These are phyloP conservation scores for Colletes collaris DNA, from an alignment of 2,888 invertebrate genomes.

Conservation along the genomic window DNA sequence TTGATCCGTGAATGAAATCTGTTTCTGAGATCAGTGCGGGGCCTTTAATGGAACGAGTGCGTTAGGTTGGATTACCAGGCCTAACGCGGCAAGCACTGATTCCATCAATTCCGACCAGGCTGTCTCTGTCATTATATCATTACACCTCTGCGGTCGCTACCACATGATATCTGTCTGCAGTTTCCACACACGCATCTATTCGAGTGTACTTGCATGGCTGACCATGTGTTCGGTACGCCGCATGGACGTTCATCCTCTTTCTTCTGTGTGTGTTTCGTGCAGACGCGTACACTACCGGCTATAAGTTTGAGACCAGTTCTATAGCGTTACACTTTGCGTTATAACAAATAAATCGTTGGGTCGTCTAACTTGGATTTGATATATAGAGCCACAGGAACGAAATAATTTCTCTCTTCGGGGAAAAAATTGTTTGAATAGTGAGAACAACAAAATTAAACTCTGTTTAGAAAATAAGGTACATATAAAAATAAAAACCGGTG, in stretches of 20 bases:
- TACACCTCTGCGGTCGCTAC: slow-evolving; percentile 73
- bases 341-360: too few species aligned
- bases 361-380: too few species aligned
- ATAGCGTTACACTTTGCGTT: background rate
- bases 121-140: slow-evolving; percentile 79
- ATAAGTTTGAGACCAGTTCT: slow-evolving; percentile 14
- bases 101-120: slow-evolving; percentile 80
- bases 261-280: background rate
- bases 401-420: too few species aligned
- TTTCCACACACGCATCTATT: slow-evolving; percentile 18
- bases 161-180: slow-evolving; percentile 61
- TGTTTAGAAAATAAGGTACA: too few species aligned
- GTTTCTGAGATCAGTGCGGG: slow-evolving; percentile 52
- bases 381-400: too few species aligned
- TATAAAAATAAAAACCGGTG: too few species aligned
- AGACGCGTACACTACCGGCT: slow-evolving; percentile 5
- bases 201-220: background rate
- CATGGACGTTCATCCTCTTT: slow-evolving; percentile 25
- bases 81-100: slow-evolving; percentile 77
- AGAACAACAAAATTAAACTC: too few species aligned
- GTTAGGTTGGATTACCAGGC: slow-evolving; percentile 74
- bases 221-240: background rate
- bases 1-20: slow-evolving; percentile 57
- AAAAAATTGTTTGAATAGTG: too few species aligned
- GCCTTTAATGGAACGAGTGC: slow-evolving; percentile 64